phyloP scores from a whole-genome alignment of 2,797 vertebrate genomes.

The Poliocrania exsul region DNA sequence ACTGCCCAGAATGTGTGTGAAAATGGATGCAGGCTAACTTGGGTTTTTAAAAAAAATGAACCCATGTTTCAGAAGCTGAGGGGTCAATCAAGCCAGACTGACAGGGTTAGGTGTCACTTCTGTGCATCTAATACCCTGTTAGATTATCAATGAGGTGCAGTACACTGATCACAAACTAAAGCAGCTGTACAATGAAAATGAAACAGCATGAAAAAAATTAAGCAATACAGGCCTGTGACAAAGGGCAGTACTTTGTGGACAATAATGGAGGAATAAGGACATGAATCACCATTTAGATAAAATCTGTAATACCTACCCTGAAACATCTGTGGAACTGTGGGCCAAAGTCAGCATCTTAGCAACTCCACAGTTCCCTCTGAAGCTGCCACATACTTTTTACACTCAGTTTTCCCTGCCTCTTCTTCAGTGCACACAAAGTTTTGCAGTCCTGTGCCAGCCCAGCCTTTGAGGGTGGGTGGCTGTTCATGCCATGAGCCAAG shows the following conservation, averaged over 20 bases:
- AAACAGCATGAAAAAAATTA: constrained; percentile 83
- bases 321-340: background rate
- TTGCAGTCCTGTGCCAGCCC: background rate
- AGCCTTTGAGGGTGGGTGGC: constrained; percentile 4
- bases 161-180: constrained; percentile 94
- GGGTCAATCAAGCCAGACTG: constrained; percentile 93
- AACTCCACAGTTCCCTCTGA: background rate
- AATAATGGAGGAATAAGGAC: constrained; percentile 70
- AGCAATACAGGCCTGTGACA: constrained; percentile 72
- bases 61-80: constrained; percentile 86
- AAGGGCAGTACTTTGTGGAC: constrained; percentile 64
- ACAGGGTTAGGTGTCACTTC: constrained; percentile 84
- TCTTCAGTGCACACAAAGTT: background rate
- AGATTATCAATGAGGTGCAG: constrained; percentile 93
- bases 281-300: constrained; percentile 79
- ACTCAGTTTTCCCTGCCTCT: background rate
- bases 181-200: constrained; percentile 91
- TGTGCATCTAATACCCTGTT: constrained; percentile 86
- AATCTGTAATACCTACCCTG: constrained; percentile 28
- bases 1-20: constrained; percentile 81
- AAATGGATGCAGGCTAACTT: constrained; percentile 73
- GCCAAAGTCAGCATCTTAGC: background rate
- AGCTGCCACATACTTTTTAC: background rate
- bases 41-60: constrained; percentile 70
- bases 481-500: background rate